Evolutionary conservation across 2,888 invertebrate genomes (phyloP).

Genomic region (Melinopterus prodromus): DNA sequence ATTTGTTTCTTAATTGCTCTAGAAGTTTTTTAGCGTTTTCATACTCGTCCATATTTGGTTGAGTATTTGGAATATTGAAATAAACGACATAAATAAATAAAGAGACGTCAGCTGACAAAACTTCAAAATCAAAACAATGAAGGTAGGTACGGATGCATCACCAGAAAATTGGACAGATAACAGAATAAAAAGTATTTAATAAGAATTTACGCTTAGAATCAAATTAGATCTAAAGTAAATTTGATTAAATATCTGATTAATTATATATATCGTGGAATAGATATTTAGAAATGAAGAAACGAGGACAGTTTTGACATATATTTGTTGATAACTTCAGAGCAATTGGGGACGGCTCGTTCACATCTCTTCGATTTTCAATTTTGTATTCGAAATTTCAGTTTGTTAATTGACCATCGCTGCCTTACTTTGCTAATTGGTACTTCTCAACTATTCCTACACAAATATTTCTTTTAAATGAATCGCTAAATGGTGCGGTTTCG

Average conservation of each 20-base stretch:
- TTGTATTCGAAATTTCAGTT: neutral
- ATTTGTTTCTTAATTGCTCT: slow-evolving; percentile 20
- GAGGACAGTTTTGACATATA: neutral
- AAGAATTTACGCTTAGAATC: neutral
- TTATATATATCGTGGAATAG: neutral
- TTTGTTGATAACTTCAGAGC: neutral
- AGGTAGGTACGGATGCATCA: neutral
- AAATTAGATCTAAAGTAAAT: neutral
- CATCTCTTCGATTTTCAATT: neutral
- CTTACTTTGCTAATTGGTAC: neutral
- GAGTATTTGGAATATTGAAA: neutral
- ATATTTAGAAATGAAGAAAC: neutral
- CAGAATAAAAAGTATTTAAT: neutral
- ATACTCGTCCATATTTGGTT: slow-evolving; percentile 12
- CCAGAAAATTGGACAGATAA: neutral
- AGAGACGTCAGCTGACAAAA: neutral
- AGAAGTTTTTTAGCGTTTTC: slow-evolving; percentile 12
- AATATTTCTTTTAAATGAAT: neutral
- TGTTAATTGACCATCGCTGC: neutral
- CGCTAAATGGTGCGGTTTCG: neutral
- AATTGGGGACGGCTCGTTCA: neutral
- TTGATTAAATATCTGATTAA: neutral
- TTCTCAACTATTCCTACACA: neutral
- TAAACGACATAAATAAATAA: neutral
- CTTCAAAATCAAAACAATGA: neutral